Evolutionary conservation across 2,113 vertebrate species (phyloP).

Genomic region (Trichechus manatus): DNA sequence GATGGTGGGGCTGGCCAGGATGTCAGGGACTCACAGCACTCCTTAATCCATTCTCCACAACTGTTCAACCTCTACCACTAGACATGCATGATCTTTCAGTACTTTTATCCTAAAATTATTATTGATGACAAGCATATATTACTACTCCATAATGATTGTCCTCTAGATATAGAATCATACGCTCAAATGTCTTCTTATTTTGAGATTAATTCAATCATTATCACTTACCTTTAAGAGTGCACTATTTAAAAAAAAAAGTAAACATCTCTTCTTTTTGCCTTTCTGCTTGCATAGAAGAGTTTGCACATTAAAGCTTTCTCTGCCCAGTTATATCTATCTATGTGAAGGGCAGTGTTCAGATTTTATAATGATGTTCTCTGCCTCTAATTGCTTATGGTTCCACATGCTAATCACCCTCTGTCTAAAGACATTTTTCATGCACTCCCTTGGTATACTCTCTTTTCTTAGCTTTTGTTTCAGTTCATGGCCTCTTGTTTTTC

Average conservation of each 20-base stretch:
- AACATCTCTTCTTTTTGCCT: conserved; percentile 38
- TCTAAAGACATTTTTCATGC: conserved; percentile 72
- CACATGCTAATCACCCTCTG: conserved; percentile 71
- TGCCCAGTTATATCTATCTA: conserved; percentile 36
- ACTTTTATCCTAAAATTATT: neutral
- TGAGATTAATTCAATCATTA: neutral
- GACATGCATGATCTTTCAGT: rapidly evolving
- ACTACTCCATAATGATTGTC: neutral
- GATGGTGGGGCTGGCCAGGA: neutral
- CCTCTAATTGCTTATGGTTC: conserved; percentile 67
- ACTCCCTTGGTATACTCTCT: conserved; percentile 67
- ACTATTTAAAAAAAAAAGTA: neutral
- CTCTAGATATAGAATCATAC: neutral
- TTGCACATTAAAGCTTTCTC: neutral
- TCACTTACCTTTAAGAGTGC: neutral
- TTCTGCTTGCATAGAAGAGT: neutral
- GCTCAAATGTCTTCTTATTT: neutral
- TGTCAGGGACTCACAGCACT: neutral
- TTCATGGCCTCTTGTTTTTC: conserved; percentile 75
- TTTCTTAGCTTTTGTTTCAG: conserved; percentile 74
- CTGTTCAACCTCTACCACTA: neutral
- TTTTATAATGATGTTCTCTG: conserved; percentile 21
- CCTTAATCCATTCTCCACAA: rapidly evolving
- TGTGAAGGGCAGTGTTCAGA: conserved; percentile 43
- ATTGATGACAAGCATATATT: neutral